phyloP scores from a whole-genome alignment of 2,797 vertebrate species.

The Ptychobarbus kaznakovi region DNA sequence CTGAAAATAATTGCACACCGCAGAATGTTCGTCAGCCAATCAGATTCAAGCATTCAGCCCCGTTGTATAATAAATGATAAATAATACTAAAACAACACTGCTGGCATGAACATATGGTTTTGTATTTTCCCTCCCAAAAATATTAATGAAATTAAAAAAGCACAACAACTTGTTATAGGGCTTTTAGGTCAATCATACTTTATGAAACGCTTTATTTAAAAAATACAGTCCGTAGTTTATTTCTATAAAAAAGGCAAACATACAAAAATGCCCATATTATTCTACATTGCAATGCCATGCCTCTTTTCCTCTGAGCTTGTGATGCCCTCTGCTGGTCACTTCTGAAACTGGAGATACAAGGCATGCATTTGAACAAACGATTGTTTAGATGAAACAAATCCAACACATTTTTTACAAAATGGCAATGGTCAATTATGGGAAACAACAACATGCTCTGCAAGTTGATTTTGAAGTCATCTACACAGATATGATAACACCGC shows the following conservation, averaged over 20 bases:
- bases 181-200: neutral
- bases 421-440: neutral
- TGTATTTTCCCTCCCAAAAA: too few species aligned
- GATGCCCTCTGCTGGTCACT: conserved; percentile 6
- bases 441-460: neutral
- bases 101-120: neutral
- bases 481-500: neutral
- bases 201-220: conserved; percentile 1
- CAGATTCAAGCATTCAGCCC: too few species aligned
- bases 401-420: neutral
- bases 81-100: neutral
- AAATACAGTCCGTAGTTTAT: conserved; percentile 24
- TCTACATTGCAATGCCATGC: neutral
- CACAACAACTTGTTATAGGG: neutral
- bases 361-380: neutral
- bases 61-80: neutral
- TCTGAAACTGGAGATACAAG: neutral
- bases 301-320: neutral
- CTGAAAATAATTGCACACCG: too few species aligned
- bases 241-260: neutral
- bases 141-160: neutral
- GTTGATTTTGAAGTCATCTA: neutral
- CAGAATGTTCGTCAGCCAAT: too few species aligned
- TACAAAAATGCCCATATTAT: neutral
- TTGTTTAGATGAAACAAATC: neutral